Base-by-base conservation (phyloP, 1,140 invertebrate genomes). In the Penaeus vannamei region DNA sequence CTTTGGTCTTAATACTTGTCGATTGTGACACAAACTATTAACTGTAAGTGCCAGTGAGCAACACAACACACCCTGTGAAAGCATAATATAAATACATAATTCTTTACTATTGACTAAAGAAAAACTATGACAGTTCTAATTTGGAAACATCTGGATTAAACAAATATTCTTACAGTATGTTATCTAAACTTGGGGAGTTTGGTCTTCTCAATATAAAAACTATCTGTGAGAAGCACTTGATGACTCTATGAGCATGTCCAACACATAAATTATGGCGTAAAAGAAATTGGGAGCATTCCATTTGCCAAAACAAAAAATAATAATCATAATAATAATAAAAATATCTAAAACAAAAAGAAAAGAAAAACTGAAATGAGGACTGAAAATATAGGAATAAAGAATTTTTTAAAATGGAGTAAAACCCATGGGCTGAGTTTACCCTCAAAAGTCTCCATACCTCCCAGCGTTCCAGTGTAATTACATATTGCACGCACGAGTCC, bases 401-500 rank as follows among this genome's bases (percentile, higher is more conserved):
- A 85, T 79, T 79, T 84, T 84, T 84, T 60, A 46, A 89, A 84
- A 46, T 86, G 59, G 85, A 79, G 82, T 79, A 79, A 87, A 77
- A 79, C 64, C 87, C 59, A 66, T 79, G 87, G 87, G 87, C 82
- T 89, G 87, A 84, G 87, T 89, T 85, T 79, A 84, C 82, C 87
- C 87, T 84, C 82, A 84, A 76, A 80, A 80, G 87, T 89, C 87
- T 89, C 87, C 87, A 89, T 85, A 89, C 82, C 84, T 89, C 87
- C 87, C 87, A 85, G 72, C 79, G 62, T 90, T 83, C 72, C 84
- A 90, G 88, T 90, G 81, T 89, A 83, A 84, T 84, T 89, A 69
- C 77, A 90, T 85, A 90, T 90, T 90, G 88, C 84, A 90, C 84
- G 84, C 88, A 90, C 88, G 83, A 89, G 82, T 86, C 87, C 82